Conservation (phyloP, 1,140 invertebrate species). For the Aphelenchoides besseyi region DNA sequence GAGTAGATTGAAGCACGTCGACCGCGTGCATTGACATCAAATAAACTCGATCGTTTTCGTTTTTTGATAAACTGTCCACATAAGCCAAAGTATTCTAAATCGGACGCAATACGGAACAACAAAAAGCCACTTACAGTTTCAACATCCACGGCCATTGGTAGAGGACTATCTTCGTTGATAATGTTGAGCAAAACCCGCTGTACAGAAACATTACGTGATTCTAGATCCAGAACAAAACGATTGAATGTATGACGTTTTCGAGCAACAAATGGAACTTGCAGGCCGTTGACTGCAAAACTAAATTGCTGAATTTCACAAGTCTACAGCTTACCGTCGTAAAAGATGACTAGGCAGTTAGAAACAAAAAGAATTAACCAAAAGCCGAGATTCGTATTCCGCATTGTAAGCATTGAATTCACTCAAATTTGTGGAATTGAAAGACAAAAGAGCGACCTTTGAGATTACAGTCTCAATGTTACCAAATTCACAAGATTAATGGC, state of each 20-base stretch:
- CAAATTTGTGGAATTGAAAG: too few relatives aligned
- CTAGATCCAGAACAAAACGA: neutral
- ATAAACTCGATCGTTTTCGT: conserved; percentile 10
- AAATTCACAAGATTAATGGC: too few relatives aligned
- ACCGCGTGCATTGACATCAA: neutral
- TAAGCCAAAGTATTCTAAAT: conserved; percentile 11
- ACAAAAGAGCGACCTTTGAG: too few relatives aligned
- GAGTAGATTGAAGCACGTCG: neutral
- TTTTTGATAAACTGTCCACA: conserved; percentile 22
- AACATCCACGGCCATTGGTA: neutral
- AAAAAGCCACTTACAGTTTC: neutral
- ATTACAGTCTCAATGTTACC: too few relatives aligned
- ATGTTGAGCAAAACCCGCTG: neutral
- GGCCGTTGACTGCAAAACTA: neutral
- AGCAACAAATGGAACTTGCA: neutral
- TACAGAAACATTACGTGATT: neutral
- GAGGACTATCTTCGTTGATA: neutral
- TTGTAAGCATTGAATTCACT: too few relatives aligned
- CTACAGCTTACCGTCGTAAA: neutral
- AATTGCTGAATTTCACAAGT: neutral
- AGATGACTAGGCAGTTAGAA: neutral
- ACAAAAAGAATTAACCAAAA: too few relatives aligned
- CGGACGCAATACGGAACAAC: too few relatives aligned
- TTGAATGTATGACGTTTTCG: neutral
- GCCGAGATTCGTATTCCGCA: too few relatives aligned